Base-by-base conservation (phyloP, 2,888 invertebrate species). In the Dynastes hyllus region DNA sequence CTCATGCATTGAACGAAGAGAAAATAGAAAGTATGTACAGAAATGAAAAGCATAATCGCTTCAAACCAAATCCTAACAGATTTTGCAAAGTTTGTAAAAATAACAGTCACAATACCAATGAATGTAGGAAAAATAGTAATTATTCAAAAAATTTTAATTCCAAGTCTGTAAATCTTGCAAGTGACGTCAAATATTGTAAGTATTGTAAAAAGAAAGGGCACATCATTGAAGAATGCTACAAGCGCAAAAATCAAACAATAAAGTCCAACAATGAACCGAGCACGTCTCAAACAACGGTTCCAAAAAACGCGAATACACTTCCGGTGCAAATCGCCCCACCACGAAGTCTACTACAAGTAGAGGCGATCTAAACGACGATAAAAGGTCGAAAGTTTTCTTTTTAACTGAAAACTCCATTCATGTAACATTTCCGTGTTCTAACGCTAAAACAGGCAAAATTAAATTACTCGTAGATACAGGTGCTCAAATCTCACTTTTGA, bases 1-100 rank as follows among this genome's bases (percentile, higher is more conserved):
- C 84, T 50, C 81, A 82, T 11, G 85, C 85, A 0, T 75, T 84
- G 70, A 84, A 82, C 0, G 84, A 86, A 81, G 85, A 85, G 81
- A 81, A 83, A 66, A 77, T 67, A 13, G 22, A 53, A 13, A 55
- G 53, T 37, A 77, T 77, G 32, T 58, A 67, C 11, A 77, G 65
- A 40, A 67, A 77, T 22, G 53, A 77, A 69, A 55, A 69, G n/a
- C 51, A 50, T 16, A 77, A 67, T 51, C 40, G 50, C 9, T 53
- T 61, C 9, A 53, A 53, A 16, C 5, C 3, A 1, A 45, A 32
- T 11, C 37, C 40, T 11, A 37, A 50, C 29, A 78, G 50, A 78
- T 32, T 11, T 37, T 78, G 78, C 55, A 37, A 78, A 51, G 13
- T 51, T 75, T 78, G 78, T 50, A 65, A 73, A 29, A 75, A 75